Conservation (phyloP, 2,113 vertebrate species). For the Piaya cayana region DNA sequence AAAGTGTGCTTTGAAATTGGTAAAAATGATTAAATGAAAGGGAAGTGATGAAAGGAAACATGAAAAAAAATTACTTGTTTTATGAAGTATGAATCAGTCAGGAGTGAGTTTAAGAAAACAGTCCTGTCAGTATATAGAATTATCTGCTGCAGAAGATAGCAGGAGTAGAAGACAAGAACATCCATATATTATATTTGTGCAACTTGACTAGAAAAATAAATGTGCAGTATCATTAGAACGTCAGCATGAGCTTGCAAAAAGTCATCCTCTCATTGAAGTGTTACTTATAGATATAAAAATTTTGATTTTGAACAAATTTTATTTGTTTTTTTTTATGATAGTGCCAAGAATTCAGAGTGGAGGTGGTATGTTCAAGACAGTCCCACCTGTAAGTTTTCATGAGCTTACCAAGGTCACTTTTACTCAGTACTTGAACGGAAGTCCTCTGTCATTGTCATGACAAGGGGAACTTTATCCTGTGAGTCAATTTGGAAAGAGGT, state of each 20-base stretch:
- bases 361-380: background rate
- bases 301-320: rapidly evolving
- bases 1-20: background rate
- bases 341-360: background rate
- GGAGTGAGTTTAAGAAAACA: background rate
- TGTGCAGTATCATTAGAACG: background rate
- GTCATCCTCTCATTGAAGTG: background rate
- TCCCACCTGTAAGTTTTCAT: background rate
- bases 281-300: background rate
- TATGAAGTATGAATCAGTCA: background rate
- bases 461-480: background rate
- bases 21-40: background rate
- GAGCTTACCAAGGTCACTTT: background rate
- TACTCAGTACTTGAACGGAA: background rate
- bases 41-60: background rate
- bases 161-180: background rate
- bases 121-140: background rate
- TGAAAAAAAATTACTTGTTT: background rate
- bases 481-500: background rate
- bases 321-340: too few species aligned
- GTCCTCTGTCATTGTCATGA: background rate
- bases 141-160: background rate
- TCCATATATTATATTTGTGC: background rate
- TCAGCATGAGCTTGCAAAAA: background rate
- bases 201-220: background rate